Percentiles rank a stretch among this genome's conserved stretches.
These are phyloP conservation scores for Urocolius indicus DNA, from an alignment of 2,113 vertebrate species.

Conservation along the genomic window DNA sequence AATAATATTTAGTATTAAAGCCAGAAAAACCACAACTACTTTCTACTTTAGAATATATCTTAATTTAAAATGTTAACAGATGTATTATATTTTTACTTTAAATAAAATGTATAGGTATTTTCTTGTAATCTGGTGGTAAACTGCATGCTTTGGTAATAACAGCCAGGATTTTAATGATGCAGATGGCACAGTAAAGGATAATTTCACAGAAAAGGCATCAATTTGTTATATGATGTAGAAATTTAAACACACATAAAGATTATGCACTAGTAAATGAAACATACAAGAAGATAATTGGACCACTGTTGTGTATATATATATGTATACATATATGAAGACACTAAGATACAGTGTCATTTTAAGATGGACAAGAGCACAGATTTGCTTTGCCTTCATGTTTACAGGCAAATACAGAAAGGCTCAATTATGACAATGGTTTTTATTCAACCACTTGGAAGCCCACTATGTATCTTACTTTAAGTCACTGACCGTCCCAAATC, in stretches of 20 bases:
- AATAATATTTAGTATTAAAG: not conserved
- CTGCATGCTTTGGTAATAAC: not conserved
- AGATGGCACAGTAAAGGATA: not conserved
- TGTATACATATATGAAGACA: not conserved
- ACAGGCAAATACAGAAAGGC: not conserved
- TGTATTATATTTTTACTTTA: not conserved
- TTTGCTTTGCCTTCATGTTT: not conserved
- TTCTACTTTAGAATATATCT: not conserved
- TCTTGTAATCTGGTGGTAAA: not conserved
- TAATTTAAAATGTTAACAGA: not conserved
- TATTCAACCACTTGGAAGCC: not conserved
- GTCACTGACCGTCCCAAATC: not conserved
- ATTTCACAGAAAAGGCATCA: not conserved
- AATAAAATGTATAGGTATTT: not conserved
- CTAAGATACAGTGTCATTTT: not conserved
- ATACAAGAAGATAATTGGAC: not conserved
- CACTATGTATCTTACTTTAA: not conserved
- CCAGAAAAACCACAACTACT: not conserved
- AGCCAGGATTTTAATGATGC: not conserved
- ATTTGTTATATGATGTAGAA: not conserved
- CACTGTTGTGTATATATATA: not conserved
- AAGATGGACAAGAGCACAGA: not conserved
- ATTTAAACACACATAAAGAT: not conserved
- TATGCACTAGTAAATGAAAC: not conserved
- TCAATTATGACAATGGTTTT: not conserved